These are phyloP conservation scores for Carlito syrichta DNA, from an alignment of 2,113 vertebrate genomes.

Conservation along the genomic window DNA sequence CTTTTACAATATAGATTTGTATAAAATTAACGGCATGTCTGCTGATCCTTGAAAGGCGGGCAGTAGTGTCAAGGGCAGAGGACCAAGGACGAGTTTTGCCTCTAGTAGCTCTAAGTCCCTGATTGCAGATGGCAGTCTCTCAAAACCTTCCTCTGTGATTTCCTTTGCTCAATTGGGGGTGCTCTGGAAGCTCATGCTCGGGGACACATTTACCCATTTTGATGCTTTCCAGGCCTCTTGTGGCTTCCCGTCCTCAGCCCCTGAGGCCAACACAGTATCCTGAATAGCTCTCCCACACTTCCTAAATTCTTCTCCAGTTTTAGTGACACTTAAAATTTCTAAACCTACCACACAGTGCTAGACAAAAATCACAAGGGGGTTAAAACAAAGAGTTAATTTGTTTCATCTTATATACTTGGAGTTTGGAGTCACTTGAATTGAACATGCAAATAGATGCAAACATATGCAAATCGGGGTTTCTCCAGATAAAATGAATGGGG, in stretches of 20 bases:
- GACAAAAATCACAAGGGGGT: conserved; percentile 22
- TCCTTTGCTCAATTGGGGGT: background rate
- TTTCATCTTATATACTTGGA: conserved; percentile 61
- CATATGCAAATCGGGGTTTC: conserved; percentile 67
- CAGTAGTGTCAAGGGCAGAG: background rate
- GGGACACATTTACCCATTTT: background rate
- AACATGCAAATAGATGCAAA: conserved; percentile 70
- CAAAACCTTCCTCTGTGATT: background rate
- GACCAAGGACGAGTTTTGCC: background rate
- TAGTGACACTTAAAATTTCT: background rate
- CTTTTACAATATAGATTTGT: background rate
- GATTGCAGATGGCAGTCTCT: background rate
- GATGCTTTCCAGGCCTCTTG: background rate
- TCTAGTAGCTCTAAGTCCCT: background rate
- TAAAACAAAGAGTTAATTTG: conserved; percentile 74
- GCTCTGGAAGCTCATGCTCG: background rate
- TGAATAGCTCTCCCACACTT: background rate
- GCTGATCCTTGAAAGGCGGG: background rate
- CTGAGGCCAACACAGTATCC: background rate
- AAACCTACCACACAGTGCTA: background rate
- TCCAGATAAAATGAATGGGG: conserved; percentile 56
- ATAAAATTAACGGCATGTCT: conserved; percentile 11
- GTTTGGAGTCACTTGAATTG: conserved; percentile 57
- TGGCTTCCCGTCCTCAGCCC: background rate
- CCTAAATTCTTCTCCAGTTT: background rate